Evolutionary conservation across 1,140 invertebrate genomes (phyloP).

Genomic region (Argopecten irradians): DNA sequence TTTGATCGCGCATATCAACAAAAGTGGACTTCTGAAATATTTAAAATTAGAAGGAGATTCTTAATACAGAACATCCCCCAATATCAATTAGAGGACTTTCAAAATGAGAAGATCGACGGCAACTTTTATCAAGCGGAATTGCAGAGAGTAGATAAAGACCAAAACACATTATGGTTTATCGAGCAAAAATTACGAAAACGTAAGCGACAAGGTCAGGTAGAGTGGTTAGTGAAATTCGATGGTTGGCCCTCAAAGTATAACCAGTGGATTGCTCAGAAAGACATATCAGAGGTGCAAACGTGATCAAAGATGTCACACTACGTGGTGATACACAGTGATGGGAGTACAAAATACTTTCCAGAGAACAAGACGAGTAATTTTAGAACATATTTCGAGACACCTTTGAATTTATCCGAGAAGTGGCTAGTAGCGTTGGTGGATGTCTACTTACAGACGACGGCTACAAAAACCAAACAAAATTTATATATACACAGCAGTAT

Average conservation of each 20-base stretch:
- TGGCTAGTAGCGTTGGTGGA: slow-evolving; percentile 41
- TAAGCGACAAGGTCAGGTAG: slow-evolving; percentile 27
- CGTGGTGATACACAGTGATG: slow-evolving; percentile 29
- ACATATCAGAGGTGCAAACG: slow-evolving; percentile 26
- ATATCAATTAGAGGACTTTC: slow-evolving; percentile 44
- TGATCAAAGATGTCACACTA: slow-evolving; percentile 29
- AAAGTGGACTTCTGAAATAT: slow-evolving; percentile 41
- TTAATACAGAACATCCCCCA: slow-evolving; percentile 32
- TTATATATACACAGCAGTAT: neutral
- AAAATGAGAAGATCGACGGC: slow-evolving; percentile 29
- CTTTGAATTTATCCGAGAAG: slow-evolving; percentile 28
- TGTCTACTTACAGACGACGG: neutral
- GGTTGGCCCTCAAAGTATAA: slow-evolving; percentile 51
- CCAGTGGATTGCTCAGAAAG: slow-evolving; percentile 31
- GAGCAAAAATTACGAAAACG: slow-evolving; percentile 48
- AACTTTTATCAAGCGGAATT: slow-evolving; percentile 44
- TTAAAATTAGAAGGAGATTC: slow-evolving; percentile 39
- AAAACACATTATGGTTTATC: slow-evolving; percentile 45
- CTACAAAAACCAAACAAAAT: neutral
- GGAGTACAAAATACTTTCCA: slow-evolving; percentile 9
- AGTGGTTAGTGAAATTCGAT: slow-evolving; percentile 48
- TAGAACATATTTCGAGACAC: slow-evolving; percentile 34
- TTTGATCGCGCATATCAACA: slow-evolving; percentile 43
- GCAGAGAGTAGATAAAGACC: slow-evolving; percentile 39
- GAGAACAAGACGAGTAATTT: slow-evolving; percentile 37